phyloP scores from a whole-genome alignment of 37 sponge, comb jelly and placozoan species.

The Spongia lamella region DNA sequence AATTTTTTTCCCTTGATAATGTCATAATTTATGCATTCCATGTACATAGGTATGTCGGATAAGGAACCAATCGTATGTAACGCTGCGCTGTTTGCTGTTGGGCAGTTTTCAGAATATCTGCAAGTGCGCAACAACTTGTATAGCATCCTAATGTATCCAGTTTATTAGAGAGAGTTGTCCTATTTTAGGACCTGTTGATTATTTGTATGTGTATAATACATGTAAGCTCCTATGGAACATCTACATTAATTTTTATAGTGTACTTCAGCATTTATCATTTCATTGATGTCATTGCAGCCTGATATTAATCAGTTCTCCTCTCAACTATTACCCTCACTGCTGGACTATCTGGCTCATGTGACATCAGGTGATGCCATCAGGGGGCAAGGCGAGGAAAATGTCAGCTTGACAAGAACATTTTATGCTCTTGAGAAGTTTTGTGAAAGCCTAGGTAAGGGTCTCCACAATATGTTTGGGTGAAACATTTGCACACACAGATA shows the following conservation, averaged over 20 bases:
- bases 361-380: constrained; percentile 6
- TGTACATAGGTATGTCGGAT: constrained; percentile 64
- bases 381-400: neutral
- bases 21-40: no score
- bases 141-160: no score
- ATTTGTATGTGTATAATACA: no score
- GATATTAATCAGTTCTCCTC: constrained; percentile 65
- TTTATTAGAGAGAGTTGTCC: no score
- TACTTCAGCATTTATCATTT: neutral
- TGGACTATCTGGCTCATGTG: constrained; percentile 63
- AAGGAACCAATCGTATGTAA: constrained; percentile 74
- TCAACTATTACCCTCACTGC: constrained; percentile 70
- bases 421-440: constrained; percentile 94
- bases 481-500: no score
- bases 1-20: no score
- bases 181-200: no score
- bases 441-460: constrained; percentile 79
- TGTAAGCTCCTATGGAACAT: no score
- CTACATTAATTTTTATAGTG: no score
- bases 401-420: constrained; percentile 77
- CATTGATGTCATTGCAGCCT: constrained; percentile 45
- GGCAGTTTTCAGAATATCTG: constrained; percentile 92
- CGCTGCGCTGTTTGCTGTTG: constrained; percentile 93
- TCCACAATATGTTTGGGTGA: no score
- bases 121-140: constrained; percentile 49